These are phyloP conservation scores for Neosilurus mollespiculum DNA, from an alignment of 2,797 vertebrate genomes.

Conservation along the genomic window DNA sequence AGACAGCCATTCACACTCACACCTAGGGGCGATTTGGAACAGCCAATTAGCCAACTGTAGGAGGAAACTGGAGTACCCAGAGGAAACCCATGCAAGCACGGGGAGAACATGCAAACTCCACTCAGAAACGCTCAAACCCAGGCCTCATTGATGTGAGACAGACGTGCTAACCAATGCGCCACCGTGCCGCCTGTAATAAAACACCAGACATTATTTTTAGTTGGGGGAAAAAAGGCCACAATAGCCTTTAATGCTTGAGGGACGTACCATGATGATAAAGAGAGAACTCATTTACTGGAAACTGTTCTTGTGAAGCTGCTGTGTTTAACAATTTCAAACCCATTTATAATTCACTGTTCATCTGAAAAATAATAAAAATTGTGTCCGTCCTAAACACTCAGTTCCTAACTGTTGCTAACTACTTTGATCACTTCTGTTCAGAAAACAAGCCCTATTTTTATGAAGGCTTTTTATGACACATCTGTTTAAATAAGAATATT, in stretches of 20 bases:
- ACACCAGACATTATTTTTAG: too few relatives aligned
- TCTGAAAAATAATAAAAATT: not conserved
- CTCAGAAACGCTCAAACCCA: too few relatives aligned
- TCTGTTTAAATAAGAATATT: not conserved
- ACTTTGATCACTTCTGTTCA: not conserved
- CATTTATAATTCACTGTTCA: not conserved
- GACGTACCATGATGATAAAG: not conserved
- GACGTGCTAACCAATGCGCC: too few relatives aligned
- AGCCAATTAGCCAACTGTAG: too few relatives aligned
- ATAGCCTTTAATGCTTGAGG: not conserved
- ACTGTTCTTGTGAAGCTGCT: not conserved
- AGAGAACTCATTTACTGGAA: too few relatives aligned
- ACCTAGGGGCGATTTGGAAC: too few relatives aligned
- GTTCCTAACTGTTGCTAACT: not conserved
- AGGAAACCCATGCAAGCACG: too few relatives aligned
- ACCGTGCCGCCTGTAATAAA: too few relatives aligned
- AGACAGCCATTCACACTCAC: too few relatives aligned
- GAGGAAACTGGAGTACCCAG: too few relatives aligned
- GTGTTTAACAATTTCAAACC: constrained; percentile 4
- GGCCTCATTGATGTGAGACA: too few relatives aligned
- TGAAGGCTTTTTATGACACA: not conserved
- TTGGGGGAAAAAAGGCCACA: not conserved
- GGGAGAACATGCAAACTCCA: too few relatives aligned
- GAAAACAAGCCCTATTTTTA: not conserved
- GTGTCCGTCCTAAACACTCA: not conserved